A percentile compares a stretch with the other conserved stretches of the same genome.
phyloP scores from a whole-genome alignment of 2,113 vertebrate genomes.

The Synodontis membranacea region DNA sequence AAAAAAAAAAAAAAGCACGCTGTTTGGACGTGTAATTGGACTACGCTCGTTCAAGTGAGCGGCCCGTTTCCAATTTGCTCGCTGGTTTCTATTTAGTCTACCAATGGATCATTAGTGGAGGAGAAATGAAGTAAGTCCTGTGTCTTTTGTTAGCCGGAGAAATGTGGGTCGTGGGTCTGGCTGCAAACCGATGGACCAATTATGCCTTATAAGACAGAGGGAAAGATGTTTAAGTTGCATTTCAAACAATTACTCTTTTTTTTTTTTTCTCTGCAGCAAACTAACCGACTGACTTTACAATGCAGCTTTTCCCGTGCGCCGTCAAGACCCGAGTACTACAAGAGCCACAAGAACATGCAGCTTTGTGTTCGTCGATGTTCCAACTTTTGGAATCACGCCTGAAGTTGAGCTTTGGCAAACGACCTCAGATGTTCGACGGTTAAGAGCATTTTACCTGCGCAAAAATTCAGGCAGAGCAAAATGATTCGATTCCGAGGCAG shows the following conservation, averaged over 20 bases:
- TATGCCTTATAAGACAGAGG: background rate
- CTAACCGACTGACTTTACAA: background rate
- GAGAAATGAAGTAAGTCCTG: background rate
- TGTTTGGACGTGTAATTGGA: background rate
- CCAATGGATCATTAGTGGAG: background rate
- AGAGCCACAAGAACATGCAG: no score
- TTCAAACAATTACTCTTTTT: background rate
- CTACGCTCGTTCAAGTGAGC: background rate
- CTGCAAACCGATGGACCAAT: conserved; percentile 21
- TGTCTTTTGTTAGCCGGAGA: conserved; percentile 8
- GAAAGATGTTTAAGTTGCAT: background rate
- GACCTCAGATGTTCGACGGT: background rate
- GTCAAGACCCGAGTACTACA: background rate
- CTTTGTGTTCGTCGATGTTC: background rate
- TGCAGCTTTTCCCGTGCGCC: background rate
- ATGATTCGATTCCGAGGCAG: background rate
- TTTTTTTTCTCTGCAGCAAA: background rate
- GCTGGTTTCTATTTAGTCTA: background rate
- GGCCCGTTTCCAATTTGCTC: background rate
- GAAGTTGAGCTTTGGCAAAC: background rate
- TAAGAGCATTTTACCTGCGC: background rate
- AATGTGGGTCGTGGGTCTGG: background rate
- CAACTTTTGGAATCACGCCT: background rate
- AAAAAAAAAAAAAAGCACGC: background rate
- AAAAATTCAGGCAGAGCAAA: background rate